Evolutionary conservation across 2,797 vertebrate genomes (phyloP).

Genomic region (Botia almorhae): DNA sequence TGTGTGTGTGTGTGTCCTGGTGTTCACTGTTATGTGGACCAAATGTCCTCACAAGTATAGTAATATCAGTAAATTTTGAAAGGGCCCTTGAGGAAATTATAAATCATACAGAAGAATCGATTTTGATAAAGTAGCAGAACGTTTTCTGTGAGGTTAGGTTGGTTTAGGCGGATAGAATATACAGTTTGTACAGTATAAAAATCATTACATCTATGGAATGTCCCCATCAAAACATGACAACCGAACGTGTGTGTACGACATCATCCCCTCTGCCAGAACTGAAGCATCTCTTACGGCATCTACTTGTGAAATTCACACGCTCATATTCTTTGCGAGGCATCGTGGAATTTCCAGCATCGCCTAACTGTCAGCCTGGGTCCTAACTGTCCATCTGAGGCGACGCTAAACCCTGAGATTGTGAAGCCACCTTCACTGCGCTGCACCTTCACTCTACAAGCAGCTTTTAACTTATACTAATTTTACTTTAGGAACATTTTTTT

Average conservation of each 20-base stretch:
- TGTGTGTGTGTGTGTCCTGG: conserved; percentile 42
- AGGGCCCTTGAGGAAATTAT: too few relatives aligned
- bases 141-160: too few relatives aligned
- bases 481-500: too few relatives aligned
- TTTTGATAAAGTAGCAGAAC: too few relatives aligned
- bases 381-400: conserved; percentile 31
- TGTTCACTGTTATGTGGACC: too few relatives aligned
- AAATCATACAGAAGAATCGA: too few relatives aligned
- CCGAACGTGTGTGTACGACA: conserved; percentile 53
- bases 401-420: not conserved
- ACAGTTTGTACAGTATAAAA: too few relatives aligned
- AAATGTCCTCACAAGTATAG: too few relatives aligned
- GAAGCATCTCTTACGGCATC: conserved; percentile 67
- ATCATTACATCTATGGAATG: too few relatives aligned
- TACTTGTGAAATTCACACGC: conserved; percentile 76
- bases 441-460: conserved; percentile 1
- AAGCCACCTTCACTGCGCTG: not conserved
- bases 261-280: conserved; percentile 62
- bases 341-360: conserved; percentile 82
- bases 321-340: conserved; percentile 71
- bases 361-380: conserved; percentile 57
- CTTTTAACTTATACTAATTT: not conserved
- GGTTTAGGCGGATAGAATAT: too few relatives aligned
- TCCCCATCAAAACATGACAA: too few relatives aligned
- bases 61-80: too few relatives aligned